Conservation (phyloP, 2,888 invertebrate species). For the Noctua pronuba region DNA sequence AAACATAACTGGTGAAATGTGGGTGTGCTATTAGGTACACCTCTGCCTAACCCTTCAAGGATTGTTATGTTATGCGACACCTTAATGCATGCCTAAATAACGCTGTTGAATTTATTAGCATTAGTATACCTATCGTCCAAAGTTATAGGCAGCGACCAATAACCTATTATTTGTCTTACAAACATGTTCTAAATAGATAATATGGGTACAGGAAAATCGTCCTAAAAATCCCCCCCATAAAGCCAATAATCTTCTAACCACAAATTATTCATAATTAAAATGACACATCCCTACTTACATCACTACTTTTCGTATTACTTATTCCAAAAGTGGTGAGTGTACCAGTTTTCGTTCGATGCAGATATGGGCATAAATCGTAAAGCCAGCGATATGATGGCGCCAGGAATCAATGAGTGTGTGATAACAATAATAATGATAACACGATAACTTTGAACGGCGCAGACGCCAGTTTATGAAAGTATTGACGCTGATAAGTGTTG, state of each 20-base stretch:
- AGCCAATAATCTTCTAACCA: slow-evolving; percentile 6
- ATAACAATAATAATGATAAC: slow-evolving; percentile 70
- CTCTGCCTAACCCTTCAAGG: background rate
- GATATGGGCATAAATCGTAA: slow-evolving; percentile 55
- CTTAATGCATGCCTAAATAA: background rate
- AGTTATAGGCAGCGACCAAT: background rate
- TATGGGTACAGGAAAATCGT: slow-evolving; percentile 13
- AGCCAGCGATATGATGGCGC: slow-evolving; percentile 69
- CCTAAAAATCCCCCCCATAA: slow-evolving; percentile 1
- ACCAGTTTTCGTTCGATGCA: slow-evolving; percentile 28
- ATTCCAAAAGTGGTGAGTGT: slow-evolving; percentile 13
- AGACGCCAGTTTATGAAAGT: slow-evolving; percentile 64
- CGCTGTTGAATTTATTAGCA: background rate
- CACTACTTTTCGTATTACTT: slow-evolving; percentile 10
- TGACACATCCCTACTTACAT: slow-evolving; percentile 27
- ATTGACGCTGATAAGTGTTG: slow-evolving; percentile 53
- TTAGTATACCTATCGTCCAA: background rate
- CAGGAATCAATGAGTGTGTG: slow-evolving; percentile 71
- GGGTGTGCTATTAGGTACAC: background rate
- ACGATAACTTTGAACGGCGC: slow-evolving; percentile 67
- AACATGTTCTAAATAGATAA: background rate
- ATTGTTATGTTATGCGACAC: background rate
- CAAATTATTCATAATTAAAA: slow-evolving; percentile 16
- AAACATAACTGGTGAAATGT: background rate
- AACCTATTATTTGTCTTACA: background rate